Conservation (phyloP, 2,888 invertebrate genomes). For the Sicus ferrugineus region DNA sequence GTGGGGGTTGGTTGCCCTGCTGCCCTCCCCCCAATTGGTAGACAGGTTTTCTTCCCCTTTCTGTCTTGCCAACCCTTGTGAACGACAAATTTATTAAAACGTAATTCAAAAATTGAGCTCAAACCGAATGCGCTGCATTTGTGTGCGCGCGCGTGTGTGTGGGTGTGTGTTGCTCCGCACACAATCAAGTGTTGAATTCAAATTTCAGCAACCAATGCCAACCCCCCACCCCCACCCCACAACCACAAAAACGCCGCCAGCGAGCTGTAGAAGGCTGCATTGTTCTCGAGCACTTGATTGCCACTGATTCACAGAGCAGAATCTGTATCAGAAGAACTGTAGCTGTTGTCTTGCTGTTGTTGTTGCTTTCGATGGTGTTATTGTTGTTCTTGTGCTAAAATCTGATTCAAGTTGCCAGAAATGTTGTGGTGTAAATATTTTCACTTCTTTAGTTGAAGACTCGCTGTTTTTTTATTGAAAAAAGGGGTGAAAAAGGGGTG, state of each 20-base stretch:
- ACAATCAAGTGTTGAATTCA: constrained; percentile 35
- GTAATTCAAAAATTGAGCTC: constrained; percentile 56
- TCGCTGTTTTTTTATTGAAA: neutral
- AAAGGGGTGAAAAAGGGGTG: too few species aligned
- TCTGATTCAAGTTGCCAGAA: constrained; percentile 64
- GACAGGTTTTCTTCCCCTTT: neutral
- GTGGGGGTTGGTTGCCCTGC: constrained; percentile 4
- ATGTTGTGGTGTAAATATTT: constrained; percentile 62
- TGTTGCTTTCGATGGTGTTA: constrained; percentile 31
- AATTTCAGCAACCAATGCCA: constrained; percentile 27
- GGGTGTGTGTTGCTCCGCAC: neutral
- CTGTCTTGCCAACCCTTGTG: neutral
- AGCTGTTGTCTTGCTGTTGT: constrained; percentile 39
- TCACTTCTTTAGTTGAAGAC: constrained; percentile 19
- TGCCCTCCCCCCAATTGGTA: neutral
- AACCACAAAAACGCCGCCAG: neutral
- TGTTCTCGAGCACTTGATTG: constrained; percentile 34
- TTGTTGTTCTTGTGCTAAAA: constrained; percentile 53
- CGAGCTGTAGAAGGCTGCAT: neutral
- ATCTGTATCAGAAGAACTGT: constrained; percentile 18
- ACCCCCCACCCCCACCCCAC: neutral
- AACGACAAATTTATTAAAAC: constrained; percentile 53
- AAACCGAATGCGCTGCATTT: neutral
- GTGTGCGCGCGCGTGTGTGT: constrained; percentile 11
- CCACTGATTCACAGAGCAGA: constrained; percentile 34